These are phyloP conservation scores for Helicoverpa armigera DNA, from an alignment of 1,140 invertebrate species.

Conservation along the genomic window DNA sequence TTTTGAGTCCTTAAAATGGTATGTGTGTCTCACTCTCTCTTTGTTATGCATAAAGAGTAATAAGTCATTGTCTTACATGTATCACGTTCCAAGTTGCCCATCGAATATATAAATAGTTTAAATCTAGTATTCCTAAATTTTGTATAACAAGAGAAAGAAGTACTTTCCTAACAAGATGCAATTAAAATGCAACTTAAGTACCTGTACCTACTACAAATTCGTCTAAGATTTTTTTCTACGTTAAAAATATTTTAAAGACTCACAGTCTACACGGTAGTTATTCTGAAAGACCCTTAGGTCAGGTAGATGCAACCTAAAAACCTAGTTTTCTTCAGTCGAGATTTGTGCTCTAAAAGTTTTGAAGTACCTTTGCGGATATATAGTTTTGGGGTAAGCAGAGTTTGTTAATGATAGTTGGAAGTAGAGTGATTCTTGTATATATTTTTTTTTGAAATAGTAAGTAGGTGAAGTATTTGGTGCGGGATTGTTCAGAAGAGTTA, in stretches of 20 bases:
- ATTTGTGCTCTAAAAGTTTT: slow-evolving; percentile 47
- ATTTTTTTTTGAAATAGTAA: too few relatives aligned
- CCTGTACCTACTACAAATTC: neutral
- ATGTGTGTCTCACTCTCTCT: too few relatives aligned
- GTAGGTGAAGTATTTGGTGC: too few relatives aligned
- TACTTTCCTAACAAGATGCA: neutral
- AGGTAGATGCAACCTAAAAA: slow-evolving; percentile 45
- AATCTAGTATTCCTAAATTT: too few relatives aligned
- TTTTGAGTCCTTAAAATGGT: too few relatives aligned
- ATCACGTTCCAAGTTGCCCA: too few relatives aligned
- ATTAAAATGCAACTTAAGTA: neutral
- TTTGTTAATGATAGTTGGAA: neutral
- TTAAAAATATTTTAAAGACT: slow-evolving; percentile 9
- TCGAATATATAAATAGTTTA: too few relatives aligned
- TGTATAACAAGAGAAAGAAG: too few relatives aligned
- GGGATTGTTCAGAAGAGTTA: too few relatives aligned
- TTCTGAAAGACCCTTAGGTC: slow-evolving; percentile 28
- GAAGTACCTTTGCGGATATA: neutral
- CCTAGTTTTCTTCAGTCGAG: slow-evolving; percentile 40
- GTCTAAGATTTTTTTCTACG: neutral
- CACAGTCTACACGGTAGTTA: neutral
- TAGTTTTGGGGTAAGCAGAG: slow-evolving; percentile 1
- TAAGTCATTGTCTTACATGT: too few relatives aligned
- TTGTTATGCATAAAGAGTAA: too few relatives aligned
- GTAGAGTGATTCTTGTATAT: too few relatives aligned